Evolutionary conservation across 2,113 vertebrate genomes (phyloP), one percentile per base, ranked within the genome.

Genomic region (Mirza zaza): DNA sequence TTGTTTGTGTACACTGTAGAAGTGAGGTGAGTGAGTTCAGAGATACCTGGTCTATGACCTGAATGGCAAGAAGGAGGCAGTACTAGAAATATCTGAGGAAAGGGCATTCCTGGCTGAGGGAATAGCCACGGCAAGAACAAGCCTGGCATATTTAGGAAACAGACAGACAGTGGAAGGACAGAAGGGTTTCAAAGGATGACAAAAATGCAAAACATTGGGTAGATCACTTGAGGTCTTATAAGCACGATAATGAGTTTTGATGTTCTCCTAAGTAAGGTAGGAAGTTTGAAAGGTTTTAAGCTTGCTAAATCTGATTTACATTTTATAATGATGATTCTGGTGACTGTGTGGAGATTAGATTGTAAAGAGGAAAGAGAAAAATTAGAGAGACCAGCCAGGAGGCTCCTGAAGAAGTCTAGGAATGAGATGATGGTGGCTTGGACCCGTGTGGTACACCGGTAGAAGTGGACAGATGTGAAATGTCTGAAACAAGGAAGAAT

Each of bases 41-140:
- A 25, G 18, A 75, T 86, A 81, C 48, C 55, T 89, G 71, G 70
- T 92, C 63, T 94, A 77, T 94, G 82, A 92, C 81, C 59, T 71
- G 70, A 90, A 85, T 29, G 42, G 42, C 8, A 79, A 89, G 34
- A 68, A 90, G 42, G 21, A 90, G 61, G 14, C 61, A 57, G 55
- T 70, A 90, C 48, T 11, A 12, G 48, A 80, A 93, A 39, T 93
- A 67, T 34, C 36, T 81, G 71, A 77, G 27, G 42, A 79, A 95
- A 50, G 32, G 73, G 23, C 42, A 93, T 87, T 75, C 48, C 36
- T 96, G 73, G 36, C 52, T 70, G 55, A 50, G 21, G 32, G 23
- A 93, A 32, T 8, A 83, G 36, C 75, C 82, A 84, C 80, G 25
- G 32, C 27, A 83, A 50, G 27, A 87, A 42, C 87, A 34, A 83